Conservation (phyloP, 2,888 invertebrate species). For the Timema cristinae region DNA sequence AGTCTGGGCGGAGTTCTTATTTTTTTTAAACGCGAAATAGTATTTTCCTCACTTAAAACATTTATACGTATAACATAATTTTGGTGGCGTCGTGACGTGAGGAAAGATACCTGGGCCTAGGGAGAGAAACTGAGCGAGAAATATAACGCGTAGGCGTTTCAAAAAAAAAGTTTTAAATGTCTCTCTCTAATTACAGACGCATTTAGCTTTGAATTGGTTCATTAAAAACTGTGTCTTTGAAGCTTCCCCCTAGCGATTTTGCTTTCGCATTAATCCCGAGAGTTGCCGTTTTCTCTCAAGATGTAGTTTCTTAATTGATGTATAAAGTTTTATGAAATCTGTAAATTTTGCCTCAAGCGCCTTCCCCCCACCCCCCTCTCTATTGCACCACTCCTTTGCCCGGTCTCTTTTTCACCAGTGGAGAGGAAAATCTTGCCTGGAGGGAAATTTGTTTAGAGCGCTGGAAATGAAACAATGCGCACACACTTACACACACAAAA, state of each 20-base stretch:
- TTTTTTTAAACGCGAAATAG: too few relatives aligned
- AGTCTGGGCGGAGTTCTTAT: too few relatives aligned
- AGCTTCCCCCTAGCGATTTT: slow-evolving; percentile 12
- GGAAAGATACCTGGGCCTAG: too few relatives aligned
- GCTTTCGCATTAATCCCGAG: slow-evolving; percentile 17
- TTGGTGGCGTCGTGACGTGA: too few relatives aligned
- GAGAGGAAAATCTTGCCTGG: background rate
- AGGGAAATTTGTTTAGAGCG: background rate
- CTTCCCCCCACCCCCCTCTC: too few relatives aligned
- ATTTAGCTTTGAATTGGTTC: slow-evolving; percentile 26
- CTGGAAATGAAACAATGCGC: background rate
- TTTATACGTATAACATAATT: too few relatives aligned
- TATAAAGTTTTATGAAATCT: slow-evolving; percentile 16
- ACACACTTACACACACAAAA: too few relatives aligned
- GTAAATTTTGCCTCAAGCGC: slow-evolving; percentile 7
- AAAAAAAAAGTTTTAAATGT: background rate
- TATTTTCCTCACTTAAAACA: too few relatives aligned
- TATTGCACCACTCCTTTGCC: too few relatives aligned
- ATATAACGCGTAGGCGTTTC: too few relatives aligned
- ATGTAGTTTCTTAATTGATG: slow-evolving; percentile 15
- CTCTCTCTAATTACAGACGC: slow-evolving; percentile 22
- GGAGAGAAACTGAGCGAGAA: too few relatives aligned
- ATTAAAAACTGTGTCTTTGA: slow-evolving; percentile 25
- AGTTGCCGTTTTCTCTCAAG: slow-evolving; percentile 10
- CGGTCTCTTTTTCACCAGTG: background rate